phyloP scores from a whole-genome alignment of 2,888 invertebrate species.

The Eupithecia insigniata region DNA sequence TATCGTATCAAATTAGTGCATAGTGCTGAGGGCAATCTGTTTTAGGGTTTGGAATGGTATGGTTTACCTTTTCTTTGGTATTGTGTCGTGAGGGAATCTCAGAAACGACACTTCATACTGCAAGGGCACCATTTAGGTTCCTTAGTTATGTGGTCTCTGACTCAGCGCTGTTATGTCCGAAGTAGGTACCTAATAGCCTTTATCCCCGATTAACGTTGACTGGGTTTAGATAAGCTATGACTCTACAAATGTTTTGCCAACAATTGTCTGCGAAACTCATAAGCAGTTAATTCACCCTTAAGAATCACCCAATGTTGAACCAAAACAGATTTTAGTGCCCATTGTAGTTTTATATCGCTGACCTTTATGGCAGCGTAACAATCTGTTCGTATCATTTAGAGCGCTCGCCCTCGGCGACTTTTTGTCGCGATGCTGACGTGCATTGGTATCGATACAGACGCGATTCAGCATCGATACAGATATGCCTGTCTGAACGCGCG shows the following conservation, averaged over 20 bases:
- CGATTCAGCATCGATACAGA: no score
- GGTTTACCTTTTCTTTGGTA: not conserved
- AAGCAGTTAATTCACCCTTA: slow-evolving; percentile 40
- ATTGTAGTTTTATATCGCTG: slow-evolving; percentile 47
- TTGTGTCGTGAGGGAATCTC: not conserved
- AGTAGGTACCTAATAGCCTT: not conserved
- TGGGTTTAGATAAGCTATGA: not conserved
- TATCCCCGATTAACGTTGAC: not conserved
- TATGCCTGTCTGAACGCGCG: no score
- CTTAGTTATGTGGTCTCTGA: not conserved
- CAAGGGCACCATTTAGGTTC: not conserved
- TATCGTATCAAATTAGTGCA: not conserved
- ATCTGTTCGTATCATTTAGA: not conserved
- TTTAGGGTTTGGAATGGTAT: not conserved
- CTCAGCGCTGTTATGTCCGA: not conserved
- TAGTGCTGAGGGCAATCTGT: not conserved
- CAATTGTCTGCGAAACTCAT: slow-evolving; percentile 14
- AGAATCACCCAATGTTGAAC: slow-evolving; percentile 34
- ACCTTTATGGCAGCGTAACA: slow-evolving; percentile 29
- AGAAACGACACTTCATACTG: not conserved
- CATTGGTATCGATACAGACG: no score
- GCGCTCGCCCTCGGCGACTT: no score
- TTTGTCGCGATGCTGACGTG: no score
- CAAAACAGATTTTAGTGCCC: slow-evolving; percentile 47
- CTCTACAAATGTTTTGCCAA: slow-evolving; percentile 12